Conservation (phyloP, 2,888 invertebrate genomes). For the Antheraea assamensis region DNA sequence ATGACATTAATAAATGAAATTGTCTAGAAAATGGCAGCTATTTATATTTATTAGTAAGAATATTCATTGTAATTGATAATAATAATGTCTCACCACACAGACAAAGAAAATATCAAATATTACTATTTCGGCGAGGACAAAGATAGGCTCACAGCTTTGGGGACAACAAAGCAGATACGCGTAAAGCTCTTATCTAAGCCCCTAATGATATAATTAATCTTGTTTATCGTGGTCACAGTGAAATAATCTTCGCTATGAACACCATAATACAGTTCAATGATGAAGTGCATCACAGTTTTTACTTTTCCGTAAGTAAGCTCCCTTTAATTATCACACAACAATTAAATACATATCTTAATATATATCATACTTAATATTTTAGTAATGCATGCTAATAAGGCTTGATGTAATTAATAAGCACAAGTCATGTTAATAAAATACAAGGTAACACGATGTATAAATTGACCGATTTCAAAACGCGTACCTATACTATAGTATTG, state of each 20-base stretch:
- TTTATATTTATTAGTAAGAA: neutral
- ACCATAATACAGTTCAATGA: slow-evolving; percentile 35
- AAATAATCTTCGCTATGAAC: slow-evolving; percentile 33
- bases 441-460: too few species aligned
- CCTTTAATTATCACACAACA: neutral
- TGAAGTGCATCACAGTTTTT: slow-evolving; percentile 25
- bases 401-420: too few species aligned
- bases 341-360: too few species aligned
- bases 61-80: neutral
- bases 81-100: neutral
- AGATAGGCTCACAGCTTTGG: slow-evolving; percentile 1
- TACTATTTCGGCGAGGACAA: neutral
- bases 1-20: neutral
- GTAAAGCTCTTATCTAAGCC: slow-evolving; percentile 28
- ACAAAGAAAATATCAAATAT: slow-evolving; percentile 14
- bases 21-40: neutral
- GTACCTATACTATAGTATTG: too few species aligned
- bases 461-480: too few species aligned
- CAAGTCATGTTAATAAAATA: too few species aligned
- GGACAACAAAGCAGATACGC: slow-evolving; percentile 13
- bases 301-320: neutral
- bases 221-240: slow-evolving; percentile 36
- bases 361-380: too few species aligned
- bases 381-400: too few species aligned
- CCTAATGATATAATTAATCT: slow-evolving; percentile 39